Evolutionary conservation across 2,113 vertebrate genomes (phyloP).

Genomic region (Crotophaga sulcirostris): DNA sequence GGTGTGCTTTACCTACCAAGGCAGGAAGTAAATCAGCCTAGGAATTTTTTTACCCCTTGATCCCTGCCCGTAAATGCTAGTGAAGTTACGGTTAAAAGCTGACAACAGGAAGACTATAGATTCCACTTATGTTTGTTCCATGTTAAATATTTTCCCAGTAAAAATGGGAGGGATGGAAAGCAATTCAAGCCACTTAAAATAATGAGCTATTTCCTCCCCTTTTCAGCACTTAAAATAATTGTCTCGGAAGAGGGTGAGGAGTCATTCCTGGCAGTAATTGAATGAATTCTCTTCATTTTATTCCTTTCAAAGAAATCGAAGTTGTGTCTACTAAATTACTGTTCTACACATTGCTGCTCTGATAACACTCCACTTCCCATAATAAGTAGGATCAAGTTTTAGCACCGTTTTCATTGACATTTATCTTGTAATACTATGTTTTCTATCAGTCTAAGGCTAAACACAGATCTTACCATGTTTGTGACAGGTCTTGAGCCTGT

Average conservation of each 20-base stretch:
- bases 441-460: slow-evolving; percentile 8
- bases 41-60: background rate
- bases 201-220: background rate
- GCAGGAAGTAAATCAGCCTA: background rate
- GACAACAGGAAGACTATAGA: background rate
- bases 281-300: background rate
- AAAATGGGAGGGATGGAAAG: background rate
- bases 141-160: background rate
- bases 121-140: background rate
- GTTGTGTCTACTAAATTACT: background rate
- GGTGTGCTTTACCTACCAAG: background rate
- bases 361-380: background rate
- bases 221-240: slow-evolving; percentile 5
- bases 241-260: background rate
- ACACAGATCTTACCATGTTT: background rate
- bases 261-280: background rate
- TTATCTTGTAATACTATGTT: background rate
- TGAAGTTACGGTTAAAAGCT: background rate
- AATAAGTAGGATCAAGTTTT: background rate
- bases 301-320: background rate
- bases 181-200: slow-evolving; percentile 14
- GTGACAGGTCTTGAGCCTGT: background rate
- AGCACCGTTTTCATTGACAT: background rate
- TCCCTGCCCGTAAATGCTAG: background rate
- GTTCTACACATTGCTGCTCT: background rate